Evolutionary conservation across 2,888 invertebrate genomes (phyloP).

Genomic region (Sphaerophoria rueppellii): DNA sequence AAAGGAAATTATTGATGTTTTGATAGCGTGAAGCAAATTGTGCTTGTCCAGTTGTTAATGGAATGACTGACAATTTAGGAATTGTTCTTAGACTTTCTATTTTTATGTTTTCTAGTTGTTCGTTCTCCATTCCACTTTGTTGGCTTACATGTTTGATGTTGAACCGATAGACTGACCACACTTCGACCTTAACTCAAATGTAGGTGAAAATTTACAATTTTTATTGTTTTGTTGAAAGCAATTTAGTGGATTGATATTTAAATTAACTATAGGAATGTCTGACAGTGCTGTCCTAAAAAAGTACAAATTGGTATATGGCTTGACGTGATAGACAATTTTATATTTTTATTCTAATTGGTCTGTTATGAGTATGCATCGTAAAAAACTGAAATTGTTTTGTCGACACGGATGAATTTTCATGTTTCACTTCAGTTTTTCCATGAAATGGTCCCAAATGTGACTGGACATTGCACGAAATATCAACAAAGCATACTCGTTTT

Average conservation of each 20-base stretch:
- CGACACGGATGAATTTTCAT: neutral
- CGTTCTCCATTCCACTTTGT: conserved; percentile 14
- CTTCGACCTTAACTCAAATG: neutral
- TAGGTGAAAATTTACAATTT: conserved; percentile 6
- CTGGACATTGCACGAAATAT: neutral
- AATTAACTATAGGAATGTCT: conserved; percentile 26
- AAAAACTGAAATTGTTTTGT: neutral
- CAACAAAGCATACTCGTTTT: too few relatives aligned
- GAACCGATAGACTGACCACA: neutral
- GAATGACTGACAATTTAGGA: conserved; percentile 63
- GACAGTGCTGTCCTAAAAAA: conserved; percentile 24
- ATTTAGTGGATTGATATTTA: conserved; percentile 39
- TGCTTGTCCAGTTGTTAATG: conserved; percentile 38
- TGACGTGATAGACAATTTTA: neutral
- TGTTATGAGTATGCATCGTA: neutral
- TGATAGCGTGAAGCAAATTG: conserved; percentile 68
- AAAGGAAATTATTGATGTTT: conserved; percentile 46
- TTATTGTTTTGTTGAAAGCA: conserved; percentile 25
- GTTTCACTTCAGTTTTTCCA: neutral
- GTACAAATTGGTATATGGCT: neutral
- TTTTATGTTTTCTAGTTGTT: conserved; percentile 40
- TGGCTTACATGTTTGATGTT: conserved; percentile 4
- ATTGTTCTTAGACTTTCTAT: conserved; percentile 9
- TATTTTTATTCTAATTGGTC: neutral
- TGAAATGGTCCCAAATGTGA: neutral